phyloP scores from a whole-genome alignment of 2,113 vertebrate species.

The Herpetotheres cachinnans region DNA sequence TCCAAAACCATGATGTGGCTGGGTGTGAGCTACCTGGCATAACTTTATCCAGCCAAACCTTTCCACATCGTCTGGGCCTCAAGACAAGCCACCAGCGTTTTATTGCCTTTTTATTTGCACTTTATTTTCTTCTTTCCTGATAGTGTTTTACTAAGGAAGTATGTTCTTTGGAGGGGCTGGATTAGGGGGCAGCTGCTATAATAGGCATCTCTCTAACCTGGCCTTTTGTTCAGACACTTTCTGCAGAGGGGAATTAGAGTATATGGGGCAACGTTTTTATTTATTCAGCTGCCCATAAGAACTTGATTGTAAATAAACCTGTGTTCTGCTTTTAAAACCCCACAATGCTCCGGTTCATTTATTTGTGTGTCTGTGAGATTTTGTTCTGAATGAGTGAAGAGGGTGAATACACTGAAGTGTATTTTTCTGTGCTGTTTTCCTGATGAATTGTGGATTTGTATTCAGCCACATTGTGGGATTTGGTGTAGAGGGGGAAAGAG shows the following conservation, averaged over 20 bases:
- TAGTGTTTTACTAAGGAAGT: constrained; percentile 28
- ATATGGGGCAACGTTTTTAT: constrained; percentile 67
- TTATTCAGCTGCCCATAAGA: constrained; percentile 77
- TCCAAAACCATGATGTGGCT: not conserved
- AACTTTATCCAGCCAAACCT: constrained; percentile 7
- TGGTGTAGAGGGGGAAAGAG: not conserved
- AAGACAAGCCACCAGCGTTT: constrained; percentile 50
- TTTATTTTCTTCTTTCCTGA: constrained; percentile 70
- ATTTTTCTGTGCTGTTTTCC: not conserved
- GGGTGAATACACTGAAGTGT: not conserved
- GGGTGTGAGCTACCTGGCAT: not conserved
- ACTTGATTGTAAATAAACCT: constrained; percentile 79
- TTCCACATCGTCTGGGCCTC: not conserved
- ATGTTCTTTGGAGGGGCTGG: not conserved
- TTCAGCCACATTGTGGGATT: not conserved
- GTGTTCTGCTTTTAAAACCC: constrained; percentile 70
- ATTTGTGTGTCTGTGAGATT: not conserved
- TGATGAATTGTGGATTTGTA: not conserved
- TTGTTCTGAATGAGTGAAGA: not conserved
- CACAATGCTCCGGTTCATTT: not conserved
- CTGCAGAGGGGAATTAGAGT: not conserved
- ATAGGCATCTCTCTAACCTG: not conserved
- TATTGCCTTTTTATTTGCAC: constrained; percentile 78
- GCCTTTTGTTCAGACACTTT: constrained; percentile 8
- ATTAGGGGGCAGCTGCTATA: not conserved